Conservation (phyloP, 2,113 vertebrate species). For the Psephotus haematonotus region DNA sequence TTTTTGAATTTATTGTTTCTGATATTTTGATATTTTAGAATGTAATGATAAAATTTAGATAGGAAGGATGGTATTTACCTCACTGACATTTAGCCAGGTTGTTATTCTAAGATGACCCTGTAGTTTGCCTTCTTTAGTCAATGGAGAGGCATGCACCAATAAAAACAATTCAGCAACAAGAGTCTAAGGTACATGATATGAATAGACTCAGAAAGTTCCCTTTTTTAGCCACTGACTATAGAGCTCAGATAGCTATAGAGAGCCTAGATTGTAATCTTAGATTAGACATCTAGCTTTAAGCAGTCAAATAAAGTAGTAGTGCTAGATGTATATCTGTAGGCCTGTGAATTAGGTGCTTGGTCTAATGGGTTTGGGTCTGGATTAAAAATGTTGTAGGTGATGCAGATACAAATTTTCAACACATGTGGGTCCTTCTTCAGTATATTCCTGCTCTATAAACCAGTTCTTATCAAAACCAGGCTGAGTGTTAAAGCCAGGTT, state of each 20-base stretch:
- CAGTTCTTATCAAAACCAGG: neutral
- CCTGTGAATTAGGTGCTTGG: neutral
- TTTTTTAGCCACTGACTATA: neutral
- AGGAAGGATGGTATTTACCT: neutral
- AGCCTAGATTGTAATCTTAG: fast-evolving
- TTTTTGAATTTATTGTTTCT: neutral
- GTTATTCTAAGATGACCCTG: neutral
- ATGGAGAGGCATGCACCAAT: neutral
- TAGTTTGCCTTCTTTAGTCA: neutral
- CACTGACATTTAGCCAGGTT: neutral
- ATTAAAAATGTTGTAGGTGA: neutral
- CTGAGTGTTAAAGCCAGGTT: neutral
- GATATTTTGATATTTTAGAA: neutral
- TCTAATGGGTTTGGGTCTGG: neutral
- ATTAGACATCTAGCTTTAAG: neutral
- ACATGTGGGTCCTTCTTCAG: neutral
- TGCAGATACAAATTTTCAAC: neutral
- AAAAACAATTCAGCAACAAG: neutral
- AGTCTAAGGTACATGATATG: too few relatives aligned
- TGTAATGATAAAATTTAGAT: neutral
- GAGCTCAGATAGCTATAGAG: neutral
- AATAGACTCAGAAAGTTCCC: neutral
- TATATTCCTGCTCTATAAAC: neutral
- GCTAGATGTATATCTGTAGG: neutral
- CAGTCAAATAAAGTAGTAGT: neutral